Percentiles rank a stretch among this genome's conserved stretches.
These are phyloP conservation scores for Atopsyche davidsoni DNA, from an alignment of 1,140 invertebrate species.

Conservation along the genomic window DNA sequence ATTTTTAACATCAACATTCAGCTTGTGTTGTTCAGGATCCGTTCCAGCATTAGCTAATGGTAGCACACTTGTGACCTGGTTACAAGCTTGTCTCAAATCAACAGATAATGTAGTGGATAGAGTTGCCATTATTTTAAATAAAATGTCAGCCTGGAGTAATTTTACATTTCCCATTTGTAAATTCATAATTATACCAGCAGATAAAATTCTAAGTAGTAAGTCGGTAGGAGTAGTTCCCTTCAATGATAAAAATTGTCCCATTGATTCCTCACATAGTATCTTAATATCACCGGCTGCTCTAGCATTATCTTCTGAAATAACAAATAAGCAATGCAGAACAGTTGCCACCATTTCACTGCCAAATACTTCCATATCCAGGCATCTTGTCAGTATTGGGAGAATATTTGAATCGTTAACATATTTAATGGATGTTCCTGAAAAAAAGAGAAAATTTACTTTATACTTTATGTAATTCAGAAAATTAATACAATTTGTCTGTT, in stretches of 20 bases:
- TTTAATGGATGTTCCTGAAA: conserved; percentile 57
- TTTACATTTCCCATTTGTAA: conserved; percentile 40
- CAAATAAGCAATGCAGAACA: conserved; percentile 58
- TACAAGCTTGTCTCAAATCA: conserved; percentile 39
- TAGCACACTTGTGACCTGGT: conserved; percentile 46
- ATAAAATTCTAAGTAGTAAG: conserved; percentile 51
- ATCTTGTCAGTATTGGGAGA: conserved; percentile 55
- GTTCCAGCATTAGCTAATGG: conserved; percentile 36
- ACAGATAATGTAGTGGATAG: conserved; percentile 45
- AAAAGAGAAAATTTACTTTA: conserved; percentile 24
- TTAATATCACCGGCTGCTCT: conserved; percentile 47
- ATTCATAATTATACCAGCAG: conserved; percentile 51
- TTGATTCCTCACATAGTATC: conserved; percentile 38
- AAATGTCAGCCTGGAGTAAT: conserved; percentile 35
- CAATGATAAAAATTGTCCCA: conserved; percentile 45
- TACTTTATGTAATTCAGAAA: too few species aligned
- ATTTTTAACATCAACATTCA: conserved; percentile 33
- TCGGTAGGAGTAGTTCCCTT: conserved; percentile 39
- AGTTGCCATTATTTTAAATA: conserved; percentile 41
- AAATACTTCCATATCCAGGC: conserved; percentile 55
- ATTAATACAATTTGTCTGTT: too few species aligned
- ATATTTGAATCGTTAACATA: conserved; percentile 61
- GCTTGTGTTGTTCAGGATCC: conserved; percentile 32
- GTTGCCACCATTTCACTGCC: conserved; percentile 54
- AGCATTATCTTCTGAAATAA: conserved; percentile 62